Percentiles rank a stretch among this genome's conserved stretches.
phyloP scores from a whole-genome alignment of 2,888 invertebrate genomes.

The Agrypnus murinus region DNA sequence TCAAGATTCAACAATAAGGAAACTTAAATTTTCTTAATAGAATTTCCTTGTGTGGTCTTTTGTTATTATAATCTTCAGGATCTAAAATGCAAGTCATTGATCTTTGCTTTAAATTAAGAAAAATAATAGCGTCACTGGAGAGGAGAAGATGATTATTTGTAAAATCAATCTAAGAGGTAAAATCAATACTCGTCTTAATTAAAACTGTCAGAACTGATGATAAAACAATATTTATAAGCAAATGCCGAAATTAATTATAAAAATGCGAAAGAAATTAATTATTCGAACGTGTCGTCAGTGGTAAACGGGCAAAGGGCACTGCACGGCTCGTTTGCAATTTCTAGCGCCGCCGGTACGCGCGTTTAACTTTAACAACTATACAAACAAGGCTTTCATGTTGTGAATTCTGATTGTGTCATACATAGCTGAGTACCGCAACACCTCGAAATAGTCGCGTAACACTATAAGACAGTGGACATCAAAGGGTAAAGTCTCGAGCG shows the following conservation, averaged over 20 bases:
- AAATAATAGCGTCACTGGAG: constrained; percentile 36
- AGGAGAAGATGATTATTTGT: constrained; percentile 46
- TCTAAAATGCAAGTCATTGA: constrained; percentile 45
- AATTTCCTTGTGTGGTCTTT: constrained; percentile 19
- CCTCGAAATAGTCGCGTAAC: constrained; percentile 70
- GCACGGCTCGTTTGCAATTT: constrained; percentile 40
- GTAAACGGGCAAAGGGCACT: constrained; percentile 27
- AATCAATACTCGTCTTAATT: constrained; percentile 51
- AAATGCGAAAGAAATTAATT: constrained; percentile 48
- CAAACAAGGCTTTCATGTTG: constrained; percentile 53
- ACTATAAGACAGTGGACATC: constrained; percentile 70
- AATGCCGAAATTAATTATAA: constrained; percentile 51
- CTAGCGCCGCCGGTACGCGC: constrained; percentile 42
- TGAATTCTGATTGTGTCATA: constrained; percentile 61
- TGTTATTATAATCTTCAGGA: neutral
- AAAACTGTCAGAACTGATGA: constrained; percentile 51
- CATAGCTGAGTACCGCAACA: constrained; percentile 71
- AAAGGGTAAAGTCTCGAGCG: constrained; percentile 67
- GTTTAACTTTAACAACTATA: constrained; percentile 52
- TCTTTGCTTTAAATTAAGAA: constrained; percentile 49
- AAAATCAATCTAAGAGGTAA: constrained; percentile 48
- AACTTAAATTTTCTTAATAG: neutral
- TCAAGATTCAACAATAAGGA: neutral
- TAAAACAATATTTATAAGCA: constrained; percentile 51
- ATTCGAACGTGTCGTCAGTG: constrained; percentile 40